Base-by-base conservation (phyloP, 2,888 invertebrate species). In the Agonopterix arenella region DNA sequence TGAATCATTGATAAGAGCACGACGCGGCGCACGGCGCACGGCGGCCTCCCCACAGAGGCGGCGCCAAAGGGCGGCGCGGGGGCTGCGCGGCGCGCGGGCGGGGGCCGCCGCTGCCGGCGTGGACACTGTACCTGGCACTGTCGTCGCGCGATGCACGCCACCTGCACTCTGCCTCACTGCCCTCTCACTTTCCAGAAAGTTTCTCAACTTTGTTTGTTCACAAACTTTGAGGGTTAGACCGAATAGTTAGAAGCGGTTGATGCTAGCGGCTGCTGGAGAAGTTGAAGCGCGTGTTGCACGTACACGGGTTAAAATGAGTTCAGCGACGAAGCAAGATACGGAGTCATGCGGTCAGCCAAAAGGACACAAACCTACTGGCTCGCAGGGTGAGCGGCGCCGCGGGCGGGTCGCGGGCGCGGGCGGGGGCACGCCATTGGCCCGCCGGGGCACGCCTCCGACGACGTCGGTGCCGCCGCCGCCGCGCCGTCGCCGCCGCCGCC, bases 291-390 rank as follows among this genome's bases (percentile, higher is more conserved):
- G 85, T 80, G 84, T 66, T 79, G 78, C 76, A 80, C 81, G 79
- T 77, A 80, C 77, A 82, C 76, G 80, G 28, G 70, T 81, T 81
- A 85, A 81, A 81, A 82, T 82, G 76, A 84, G 82, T 79, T 78
- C 82, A 84, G 88, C 89, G 79, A 81, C 86, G 85, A 89, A 90
- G 89, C 90, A 77, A 84, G 73, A 86, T 89, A 83, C 88, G 88
- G 88, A 90, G 89, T 89, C 89, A 89, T 89, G 89, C 90, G 89
- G 89, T 89, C 89, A 89, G 89, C 89, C 89, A 86, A 89, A 86
- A 86, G 88, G 89, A 89, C 89, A 84, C 89, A 86, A 89, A 89
- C 89, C 90, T 90, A 90, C 90, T 86, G 89, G 83, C 81, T 76
- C 75, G 79, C 77, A 76, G 79, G 81, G 80, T 77, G 83, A 74